Evolutionary conservation across 1,140 invertebrate species (phyloP), one percentile per base, ranked within the genome.

Genomic region (Magallana ariakensis): DNA sequence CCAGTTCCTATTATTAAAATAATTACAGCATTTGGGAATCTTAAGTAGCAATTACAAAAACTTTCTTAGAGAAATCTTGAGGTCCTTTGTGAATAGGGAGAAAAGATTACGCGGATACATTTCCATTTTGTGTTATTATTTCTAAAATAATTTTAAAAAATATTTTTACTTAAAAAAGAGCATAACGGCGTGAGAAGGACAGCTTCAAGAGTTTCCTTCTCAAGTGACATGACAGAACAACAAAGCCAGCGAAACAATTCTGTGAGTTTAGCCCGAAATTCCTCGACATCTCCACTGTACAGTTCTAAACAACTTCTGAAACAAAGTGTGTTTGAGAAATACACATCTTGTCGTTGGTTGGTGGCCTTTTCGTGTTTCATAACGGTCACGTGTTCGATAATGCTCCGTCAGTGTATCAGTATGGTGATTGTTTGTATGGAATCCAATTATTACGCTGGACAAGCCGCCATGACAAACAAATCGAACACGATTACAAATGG

Each of bases 391-490:
- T 46, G 53, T 33, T 58, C 55, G 22, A 26, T 84, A 7, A 84
- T 84, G 82, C 33, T 84, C 19, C 54, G 82, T 10, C 82, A 84
- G 56, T 84, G 82, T 33, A 84, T 84, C 55, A 84, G 82, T 84
- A 84, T 84, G 82, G 82, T 56, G 5, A 53, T 84, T 10, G 82
- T 60, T 1, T 84, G 82, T 33, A 84, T 84, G 56, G 56, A 84
- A 58, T 46, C 55, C 4, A 60, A 84, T 16, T 46, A 58, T 26
- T 26, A 57, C 0, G 53, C 46, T 55, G 46, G 5, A 11, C 9
- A 8, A 15, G n/a, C 19, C 13, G 54, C 19, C 7, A 56, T 82
- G 80, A 26, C 2, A 75, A 75, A 75, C 22, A 7, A 46, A 19
- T 26, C 66, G 15, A 75, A 75, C 22, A 26, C 22, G 33, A 75